These are phyloP conservation scores for Eucidaris tribuloides DNA, from an alignment of 35 echinoderm and acorn worm species.

Conservation along the genomic window DNA sequence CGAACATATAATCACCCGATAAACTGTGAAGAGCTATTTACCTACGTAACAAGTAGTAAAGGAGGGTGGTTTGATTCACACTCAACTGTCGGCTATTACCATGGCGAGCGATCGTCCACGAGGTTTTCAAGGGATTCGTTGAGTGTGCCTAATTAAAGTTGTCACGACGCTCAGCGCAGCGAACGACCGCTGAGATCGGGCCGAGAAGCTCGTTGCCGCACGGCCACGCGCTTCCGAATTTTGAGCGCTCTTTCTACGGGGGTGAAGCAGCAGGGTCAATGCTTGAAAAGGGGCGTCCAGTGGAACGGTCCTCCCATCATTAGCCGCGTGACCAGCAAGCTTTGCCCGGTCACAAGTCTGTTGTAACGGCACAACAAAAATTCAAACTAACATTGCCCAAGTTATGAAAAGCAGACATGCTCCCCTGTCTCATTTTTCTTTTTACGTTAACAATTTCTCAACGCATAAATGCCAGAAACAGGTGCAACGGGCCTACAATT, in stretches of 20 bases:
- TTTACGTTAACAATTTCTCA: conserved; percentile 30
- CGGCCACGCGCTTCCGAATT: conserved; percentile 15
- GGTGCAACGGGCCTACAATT: conserved; percentile 25
- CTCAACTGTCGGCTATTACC: conserved; percentile 10
- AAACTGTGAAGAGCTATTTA: conserved; percentile 17
- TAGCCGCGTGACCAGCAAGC: conserved; percentile 16
- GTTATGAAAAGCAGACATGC: not conserved
- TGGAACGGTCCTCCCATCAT: conserved; percentile 4
- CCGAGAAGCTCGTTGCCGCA: not conserved
- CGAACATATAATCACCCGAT: conserved; percentile 7
- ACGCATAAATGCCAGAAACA: conserved; percentile 18
- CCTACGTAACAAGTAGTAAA: conserved; percentile 21
- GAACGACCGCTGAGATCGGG: not conserved
- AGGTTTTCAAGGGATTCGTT: too few species aligned
- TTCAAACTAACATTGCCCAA: conserved; percentile 29
- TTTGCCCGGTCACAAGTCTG: not conserved
- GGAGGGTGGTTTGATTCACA: conserved; percentile 19
- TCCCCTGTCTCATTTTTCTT: not conserved
- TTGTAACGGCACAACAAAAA: conserved; percentile 4
- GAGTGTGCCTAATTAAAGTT: conserved; percentile 28
- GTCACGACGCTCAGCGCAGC: not conserved
- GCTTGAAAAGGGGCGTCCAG: not conserved
- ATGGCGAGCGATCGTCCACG: not conserved
- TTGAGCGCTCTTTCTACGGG: conserved; percentile 15
- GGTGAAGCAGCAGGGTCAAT: conserved; percentile 8